phyloP scores from a whole-genome alignment of 92 coral and sea anemone genomes.

The Chrysogorgia sp. region DNA sequence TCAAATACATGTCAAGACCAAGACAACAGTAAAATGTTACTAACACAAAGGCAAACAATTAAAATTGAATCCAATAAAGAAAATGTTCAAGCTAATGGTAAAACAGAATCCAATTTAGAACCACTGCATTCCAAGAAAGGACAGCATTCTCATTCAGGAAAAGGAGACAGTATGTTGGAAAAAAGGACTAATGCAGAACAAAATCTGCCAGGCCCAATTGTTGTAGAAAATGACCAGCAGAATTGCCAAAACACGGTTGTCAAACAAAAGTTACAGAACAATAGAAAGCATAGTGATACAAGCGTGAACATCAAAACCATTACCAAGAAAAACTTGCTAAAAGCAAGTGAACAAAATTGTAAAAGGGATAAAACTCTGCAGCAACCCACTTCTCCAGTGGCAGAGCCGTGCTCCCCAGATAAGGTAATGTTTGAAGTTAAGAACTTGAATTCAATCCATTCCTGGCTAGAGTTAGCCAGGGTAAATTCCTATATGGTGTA shows the following conservation, averaged over 20 bases:
- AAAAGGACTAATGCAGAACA: not conserved
- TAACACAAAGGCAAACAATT: not conserved
- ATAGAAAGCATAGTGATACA: not conserved
- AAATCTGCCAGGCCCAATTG: not conserved
- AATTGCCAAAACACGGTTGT: not conserved
- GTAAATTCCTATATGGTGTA: too few relatives aligned
- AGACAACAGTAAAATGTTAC: not conserved
- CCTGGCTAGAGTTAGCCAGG: not conserved
- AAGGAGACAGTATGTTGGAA: not conserved
- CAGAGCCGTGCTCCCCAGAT: conserved; percentile 9
- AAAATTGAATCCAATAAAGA: conserved; percentile 15
- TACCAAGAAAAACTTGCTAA: not conserved
- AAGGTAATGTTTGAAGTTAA: conserved; percentile 4
- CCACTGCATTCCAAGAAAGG: not conserved
- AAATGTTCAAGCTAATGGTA: not conserved
- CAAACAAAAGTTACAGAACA: not conserved
- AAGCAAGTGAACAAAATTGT: conserved; percentile 1
- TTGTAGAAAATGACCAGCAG: not conserved
- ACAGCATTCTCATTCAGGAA: not conserved
- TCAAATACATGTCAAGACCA: not conserved
- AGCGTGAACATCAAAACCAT: too few relatives aligned
- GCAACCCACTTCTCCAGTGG: conserved; percentile 28
- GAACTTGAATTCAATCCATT: too few relatives aligned
- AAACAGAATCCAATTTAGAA: not conserved
- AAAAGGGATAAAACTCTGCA: not conserved